These are phyloP conservation scores for Pan troglodytes DNA, from an alignment of 2,113 vertebrate genomes.

Conservation along the genomic window NHGRI_mPanTro3-v2.1_pri NC_072411.2:84104001-84104500, in stretches of 20 bases:
- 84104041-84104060: neutral
- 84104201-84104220: neutral
- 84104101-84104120: neutral
- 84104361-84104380: conserved; percentile 26
- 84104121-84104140: neutral
- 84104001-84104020: conserved; percentile 5
- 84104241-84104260: neutral
- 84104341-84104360: neutral
- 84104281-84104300: neutral
- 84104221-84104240: neutral
- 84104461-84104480: neutral
- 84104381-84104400: neutral
- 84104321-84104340: neutral
- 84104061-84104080: neutral
- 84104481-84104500: neutral
- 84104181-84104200: neutral
- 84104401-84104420: neutral
- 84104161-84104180: neutral
- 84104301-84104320: neutral
- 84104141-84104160: neutral
- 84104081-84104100: conserved; percentile 24
- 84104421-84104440: neutral
- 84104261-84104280: neutral
- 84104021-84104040: neutral
- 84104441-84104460: neutral